Evolutionary conservation across 2,113 vertebrate genomes (phyloP), one percentile per base, ranked within the genome.

Genomic region (Bostrychus sinensis): DNA sequence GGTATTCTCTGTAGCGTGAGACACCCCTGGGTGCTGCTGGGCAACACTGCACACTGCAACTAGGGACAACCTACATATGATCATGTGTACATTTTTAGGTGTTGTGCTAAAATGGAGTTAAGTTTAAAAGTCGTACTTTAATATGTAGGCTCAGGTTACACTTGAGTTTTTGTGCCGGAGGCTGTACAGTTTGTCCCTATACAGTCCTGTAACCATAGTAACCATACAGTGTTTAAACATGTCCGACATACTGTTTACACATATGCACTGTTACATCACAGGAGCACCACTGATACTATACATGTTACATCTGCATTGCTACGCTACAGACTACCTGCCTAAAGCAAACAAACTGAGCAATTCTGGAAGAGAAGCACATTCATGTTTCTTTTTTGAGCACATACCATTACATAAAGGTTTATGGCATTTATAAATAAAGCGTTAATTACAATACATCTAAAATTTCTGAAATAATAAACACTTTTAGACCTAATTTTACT

Each of bases 261-360:
- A 54, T 37, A 51, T 22, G n/a, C 8, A 68, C 1, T 37, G 19
- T 71, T 46, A 30, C 53, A 56, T 30, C 60, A 50, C 26, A 30
- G 36, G 23, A 26, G 7, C 12, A 20, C 22, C 22, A 50, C 25
- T 50, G 46, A 50, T 14, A 26, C 2, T 50, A 26, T 50, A 10
- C 22, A 48, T 30, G 28, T 25, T 45, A 42, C n/a, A 3, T 17
- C 16, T 42, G 17, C 20, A 13, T 19, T 23, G 43, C 22, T 10
- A 22, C 43, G 4, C 9, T 46, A 23, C 20, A 17, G n/a, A n/a
- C n/a, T n/a, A n/a, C n/a, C 1, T 32, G 30, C 30, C 3, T 8
- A 1, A 3, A 8, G 3, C 5, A 8, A 8, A 32, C 30, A 32
- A 8, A 32, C 30, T 32, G 30, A 32, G 30, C 8, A 32, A 5